Evolutionary conservation across 2,113 vertebrate genomes (phyloP).

Genomic region (Lichenostomus cassidix): DNA sequence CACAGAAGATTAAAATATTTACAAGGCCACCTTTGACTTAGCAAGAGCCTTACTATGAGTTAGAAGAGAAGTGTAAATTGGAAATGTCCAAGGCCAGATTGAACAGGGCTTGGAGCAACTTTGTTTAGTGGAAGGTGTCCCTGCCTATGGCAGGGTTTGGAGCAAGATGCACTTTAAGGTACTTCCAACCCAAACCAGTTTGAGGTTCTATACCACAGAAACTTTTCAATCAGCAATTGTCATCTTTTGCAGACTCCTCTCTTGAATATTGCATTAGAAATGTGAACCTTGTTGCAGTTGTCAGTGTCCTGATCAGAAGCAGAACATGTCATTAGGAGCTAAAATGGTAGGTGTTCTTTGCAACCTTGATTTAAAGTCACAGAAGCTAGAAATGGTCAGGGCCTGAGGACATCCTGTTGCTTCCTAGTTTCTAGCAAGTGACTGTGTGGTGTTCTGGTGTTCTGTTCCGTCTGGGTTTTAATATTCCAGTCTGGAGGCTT

Average conservation of each 20-base stretch:
- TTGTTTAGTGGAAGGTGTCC: neutral
- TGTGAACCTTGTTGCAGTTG: neutral
- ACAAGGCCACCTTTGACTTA: neutral
- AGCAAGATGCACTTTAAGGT: neutral
- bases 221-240: neutral
- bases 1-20: neutral
- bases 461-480: neutral
- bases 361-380: neutral
- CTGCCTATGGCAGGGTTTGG: neutral
- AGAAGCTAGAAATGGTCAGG: neutral
- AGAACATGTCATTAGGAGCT: neutral
- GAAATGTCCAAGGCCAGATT: neutral
- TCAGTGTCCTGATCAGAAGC: neutral
- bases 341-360: neutral
- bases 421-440: neutral
- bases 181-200: neutral
- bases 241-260: neutral
- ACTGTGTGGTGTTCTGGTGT: neutral
- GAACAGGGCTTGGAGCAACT: neutral
- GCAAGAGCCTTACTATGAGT: neutral
- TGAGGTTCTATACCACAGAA: neutral
- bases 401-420: neutral
- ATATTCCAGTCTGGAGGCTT: neutral
- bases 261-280: neutral
- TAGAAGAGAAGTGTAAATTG: neutral